phyloP scores from a whole-genome alignment of 2,888 invertebrate species.

The Conomelus anceps region DNA sequence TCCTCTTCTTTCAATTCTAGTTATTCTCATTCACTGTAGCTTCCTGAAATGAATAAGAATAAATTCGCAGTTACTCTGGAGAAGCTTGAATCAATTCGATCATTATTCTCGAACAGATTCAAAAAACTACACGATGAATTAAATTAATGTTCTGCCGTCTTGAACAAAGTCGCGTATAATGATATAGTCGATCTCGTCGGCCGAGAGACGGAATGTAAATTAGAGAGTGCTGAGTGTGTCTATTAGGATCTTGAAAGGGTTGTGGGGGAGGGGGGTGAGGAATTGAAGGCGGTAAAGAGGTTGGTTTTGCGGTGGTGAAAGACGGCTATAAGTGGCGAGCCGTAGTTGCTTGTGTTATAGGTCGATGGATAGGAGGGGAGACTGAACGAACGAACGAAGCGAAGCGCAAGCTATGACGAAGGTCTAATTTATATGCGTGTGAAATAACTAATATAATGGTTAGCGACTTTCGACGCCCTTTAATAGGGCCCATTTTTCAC shows the following conservation, averaged over 20 bases:
- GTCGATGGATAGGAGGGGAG: not conserved
- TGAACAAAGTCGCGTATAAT: not conserved
- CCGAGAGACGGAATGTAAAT: not conserved
- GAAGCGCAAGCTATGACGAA: not conserved
- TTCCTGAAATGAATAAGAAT: too few species aligned
- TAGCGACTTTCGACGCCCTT: constrained; percentile 1
- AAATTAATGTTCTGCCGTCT: not conserved
- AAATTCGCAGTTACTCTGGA: too few species aligned
- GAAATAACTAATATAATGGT: constrained; percentile 8
- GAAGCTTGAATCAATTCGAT: too few species aligned
- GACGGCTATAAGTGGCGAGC: not conserved
- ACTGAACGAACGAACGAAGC: not conserved
- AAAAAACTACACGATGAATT: too few species aligned
- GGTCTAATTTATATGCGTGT: constrained; percentile 4
- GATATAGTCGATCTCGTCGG: not conserved
- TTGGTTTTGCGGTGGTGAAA: not conserved
- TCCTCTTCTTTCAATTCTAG: too few species aligned
- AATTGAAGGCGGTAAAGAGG: too few species aligned
- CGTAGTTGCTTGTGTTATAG: not conserved
- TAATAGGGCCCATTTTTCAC: constrained; percentile 7
- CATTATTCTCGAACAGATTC: too few species aligned
- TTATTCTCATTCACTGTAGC: too few species aligned
- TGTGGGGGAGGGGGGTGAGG: not conserved
- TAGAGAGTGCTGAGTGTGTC: not conserved
- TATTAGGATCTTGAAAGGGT: not conserved